Evolutionary conservation across 2,797 vertebrate species (phyloP).

Genomic region (Diplodus sargus): DNA sequence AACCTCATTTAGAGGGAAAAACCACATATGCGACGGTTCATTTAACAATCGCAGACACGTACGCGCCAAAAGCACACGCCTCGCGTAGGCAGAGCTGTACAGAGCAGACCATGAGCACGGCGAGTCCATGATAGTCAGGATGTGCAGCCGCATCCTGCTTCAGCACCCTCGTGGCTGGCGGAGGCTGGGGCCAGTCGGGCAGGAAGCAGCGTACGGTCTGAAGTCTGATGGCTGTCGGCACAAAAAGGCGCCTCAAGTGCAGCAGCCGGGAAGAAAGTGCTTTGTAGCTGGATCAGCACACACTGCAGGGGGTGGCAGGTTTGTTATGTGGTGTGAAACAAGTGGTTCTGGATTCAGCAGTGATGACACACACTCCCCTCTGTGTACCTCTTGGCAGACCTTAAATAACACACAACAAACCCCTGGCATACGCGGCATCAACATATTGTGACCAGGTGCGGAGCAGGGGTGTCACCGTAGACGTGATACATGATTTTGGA

Average conservation of each 20-base stretch:
- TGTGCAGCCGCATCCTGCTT: slow-evolving; percentile 43
- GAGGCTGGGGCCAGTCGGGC: slow-evolving; percentile 53
- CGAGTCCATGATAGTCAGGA: slow-evolving; percentile 37
- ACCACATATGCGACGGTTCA: background rate
- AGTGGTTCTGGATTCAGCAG: slow-evolving; percentile 64
- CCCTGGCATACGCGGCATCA: slow-evolving; percentile 64
- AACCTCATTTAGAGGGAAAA: slow-evolving; percentile 7
- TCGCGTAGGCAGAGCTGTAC: slow-evolving; percentile 13
- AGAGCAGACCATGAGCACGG: slow-evolving; percentile 32
- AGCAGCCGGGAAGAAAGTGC: slow-evolving; percentile 57
- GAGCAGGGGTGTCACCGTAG: slow-evolving; percentile 39
- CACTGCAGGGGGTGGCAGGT: slow-evolving; percentile 60
- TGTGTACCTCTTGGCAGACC: slow-evolving; percentile 59
- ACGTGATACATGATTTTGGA: slow-evolving; percentile 47
- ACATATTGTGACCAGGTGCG: slow-evolving; percentile 52
- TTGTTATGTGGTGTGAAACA: slow-evolving; percentile 69
- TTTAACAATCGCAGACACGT: slow-evolving; percentile 21
- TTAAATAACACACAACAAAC: slow-evolving; percentile 60
- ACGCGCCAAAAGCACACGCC: background rate
- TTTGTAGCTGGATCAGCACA: slow-evolving; percentile 74
- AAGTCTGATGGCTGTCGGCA: slow-evolving; percentile 65
- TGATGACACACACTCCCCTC: slow-evolving; percentile 66
- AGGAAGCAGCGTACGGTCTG: slow-evolving; percentile 60
- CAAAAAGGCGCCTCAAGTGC: slow-evolving; percentile 57
- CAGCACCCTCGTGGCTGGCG: slow-evolving; percentile 31